Evolutionary conservation across 2,888 invertebrate species (phyloP).

Genomic region (Romanomermis culicivorax): DNA sequence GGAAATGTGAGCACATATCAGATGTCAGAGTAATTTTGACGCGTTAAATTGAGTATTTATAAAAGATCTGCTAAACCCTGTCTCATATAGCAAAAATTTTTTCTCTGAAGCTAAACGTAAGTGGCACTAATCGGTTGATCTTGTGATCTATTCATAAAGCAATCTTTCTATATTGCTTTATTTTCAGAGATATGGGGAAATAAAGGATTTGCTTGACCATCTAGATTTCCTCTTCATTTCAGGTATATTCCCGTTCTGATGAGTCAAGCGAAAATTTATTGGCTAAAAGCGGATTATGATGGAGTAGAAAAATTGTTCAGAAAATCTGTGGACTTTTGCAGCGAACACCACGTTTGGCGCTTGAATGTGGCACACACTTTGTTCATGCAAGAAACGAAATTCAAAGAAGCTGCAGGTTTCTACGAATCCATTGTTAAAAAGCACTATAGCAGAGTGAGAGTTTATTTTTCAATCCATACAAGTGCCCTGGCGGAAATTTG

Average conservation of each 20-base stretch:
- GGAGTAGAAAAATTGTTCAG: constrained; percentile 91
- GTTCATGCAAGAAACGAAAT: constrained; percentile 97
- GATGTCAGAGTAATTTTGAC: no score
- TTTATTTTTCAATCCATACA: no score
- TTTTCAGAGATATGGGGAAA: background rate
- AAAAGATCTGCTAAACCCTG: no score
- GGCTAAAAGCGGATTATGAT: constrained; percentile 83
- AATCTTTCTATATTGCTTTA: no score
- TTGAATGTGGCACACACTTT: constrained; percentile 93
- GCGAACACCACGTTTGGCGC: constrained; percentile 88
- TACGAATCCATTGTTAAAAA: constrained; percentile 93
- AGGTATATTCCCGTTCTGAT: constrained; percentile 91
- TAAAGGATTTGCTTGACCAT: background rate
- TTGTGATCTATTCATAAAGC: no score
- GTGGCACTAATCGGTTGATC: no score
- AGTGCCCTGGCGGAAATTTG: no score
- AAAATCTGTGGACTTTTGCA: constrained; percentile 90
- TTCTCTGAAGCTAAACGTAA: background rate
- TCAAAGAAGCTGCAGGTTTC: constrained; percentile 88
- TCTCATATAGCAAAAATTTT: no score
- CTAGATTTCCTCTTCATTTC: constrained; percentile 3
- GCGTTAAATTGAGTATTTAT: background rate
- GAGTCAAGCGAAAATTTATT: constrained; percentile 95
- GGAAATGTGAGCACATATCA: constrained; percentile 37
- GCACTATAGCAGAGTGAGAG: constrained; percentile 50